Evolutionary conservation across 2,888 invertebrate species (phyloP).

Genomic region (Adineta ricciae): DNA sequence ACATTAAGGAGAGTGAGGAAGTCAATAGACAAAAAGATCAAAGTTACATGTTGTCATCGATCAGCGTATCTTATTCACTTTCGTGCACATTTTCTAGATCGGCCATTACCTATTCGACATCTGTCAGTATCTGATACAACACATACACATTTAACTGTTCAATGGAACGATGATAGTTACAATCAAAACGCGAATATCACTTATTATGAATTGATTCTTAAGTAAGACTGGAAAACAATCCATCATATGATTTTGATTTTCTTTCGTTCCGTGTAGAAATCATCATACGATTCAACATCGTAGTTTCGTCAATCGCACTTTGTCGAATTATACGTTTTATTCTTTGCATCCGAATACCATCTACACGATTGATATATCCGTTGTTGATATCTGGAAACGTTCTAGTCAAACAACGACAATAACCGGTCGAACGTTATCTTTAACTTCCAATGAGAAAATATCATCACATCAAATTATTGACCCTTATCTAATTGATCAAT

Average conservation of each 20-base stretch:
- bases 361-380: not conserved
- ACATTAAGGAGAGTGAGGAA: too few relatives aligned
- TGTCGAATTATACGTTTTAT: not conserved
- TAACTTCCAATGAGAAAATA: not conserved
- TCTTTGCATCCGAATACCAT: not conserved
- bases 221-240: not conserved
- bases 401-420: not conserved
- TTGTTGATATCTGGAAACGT: not conserved
- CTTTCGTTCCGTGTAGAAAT: not conserved
- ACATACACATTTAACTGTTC: not conserved
- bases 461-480: not conserved
- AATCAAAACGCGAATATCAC: conserved; percentile 1
- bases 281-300: not conserved
- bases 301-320: not conserved
- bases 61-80: not conserved
- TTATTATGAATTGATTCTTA: not conserved
- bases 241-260: not conserved
- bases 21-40: not conserved
- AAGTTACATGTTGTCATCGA: not conserved
- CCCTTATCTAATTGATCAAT: not conserved
- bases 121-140: not conserved
- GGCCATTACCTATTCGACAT: not conserved
- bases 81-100: not conserved
- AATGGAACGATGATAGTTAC: not conserved
- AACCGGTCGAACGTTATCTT: not conserved